Evolutionary conservation across 35 echinoderm and acorn worm genomes (phyloP), one percentile per base, ranked within the genome.

Genomic region (Holothuria glaberrima): DNA sequence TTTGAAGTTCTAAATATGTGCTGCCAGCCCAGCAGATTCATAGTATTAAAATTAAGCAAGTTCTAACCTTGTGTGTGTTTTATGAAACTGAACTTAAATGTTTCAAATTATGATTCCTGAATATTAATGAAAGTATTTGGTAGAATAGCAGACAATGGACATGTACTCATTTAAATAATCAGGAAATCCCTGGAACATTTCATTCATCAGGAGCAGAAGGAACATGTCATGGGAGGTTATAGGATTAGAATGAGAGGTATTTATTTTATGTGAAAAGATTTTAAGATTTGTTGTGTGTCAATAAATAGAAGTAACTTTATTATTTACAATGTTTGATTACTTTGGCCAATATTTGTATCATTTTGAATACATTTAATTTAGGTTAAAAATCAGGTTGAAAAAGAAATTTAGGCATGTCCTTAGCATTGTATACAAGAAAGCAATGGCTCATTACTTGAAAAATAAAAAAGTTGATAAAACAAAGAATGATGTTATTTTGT

Each of bases 311-410:
- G 50, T 48, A 28, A 50, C 21, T 22, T 48, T 78, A 50, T 78
- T 78, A 25, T 78, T 78, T 78, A 73, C 69, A 29, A 73, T 78
- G 74, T 78, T 78, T 78, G 74, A 78, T 78, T 78, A 78, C 50
- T 78, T 78, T 78, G 74, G 74, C 24, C 74, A 50, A 78, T 41
- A 78, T 78, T 78, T 78, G 74, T 78, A 78, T 78, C 38, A 78
- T 78, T 78, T 78, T 78, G 74, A 78, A 78, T 78, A 78, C 74
- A 78, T 78, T 48, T 78, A 78, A 48, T 78, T 75, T 78, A 78
- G 41, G 36, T 78, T 48, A 78, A 41, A 78, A 78, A 78, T 78
- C 74, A 78, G 74, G 74, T 78, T 78, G 74, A 78, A 38, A 78
- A 78, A 78, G 74, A 78, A 78, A 45, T 78, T 75, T 78, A 78